Percentiles rank a stretch among this genome's conserved stretches.
phyloP scores from a whole-genome alignment of 2,113 vertebrate genomes.

The Diadophis punctatus region DNA sequence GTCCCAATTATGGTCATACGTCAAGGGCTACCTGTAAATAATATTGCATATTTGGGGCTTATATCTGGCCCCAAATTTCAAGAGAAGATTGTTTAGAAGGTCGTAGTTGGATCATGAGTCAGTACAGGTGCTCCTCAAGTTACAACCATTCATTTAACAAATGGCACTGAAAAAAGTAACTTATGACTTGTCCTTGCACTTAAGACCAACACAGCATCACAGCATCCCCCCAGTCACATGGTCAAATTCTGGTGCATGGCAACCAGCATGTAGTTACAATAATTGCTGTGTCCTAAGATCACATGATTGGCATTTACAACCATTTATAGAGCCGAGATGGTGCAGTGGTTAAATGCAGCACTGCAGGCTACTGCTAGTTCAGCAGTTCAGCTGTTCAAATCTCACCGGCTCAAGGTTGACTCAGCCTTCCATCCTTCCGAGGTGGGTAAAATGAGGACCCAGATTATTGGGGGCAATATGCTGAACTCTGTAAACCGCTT shows the following conservation, averaged over 20 bases:
- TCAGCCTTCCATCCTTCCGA: no score
- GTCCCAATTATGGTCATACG: not conserved
- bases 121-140: not conserved
- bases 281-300: not conserved
- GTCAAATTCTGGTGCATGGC: not conserved
- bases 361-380: no score
- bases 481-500: no score
- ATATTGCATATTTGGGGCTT: not conserved
- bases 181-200: not conserved
- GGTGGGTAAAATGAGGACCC: no score
- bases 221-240: not conserved
- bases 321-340: no score
- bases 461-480: no score
- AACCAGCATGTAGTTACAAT: not conserved
- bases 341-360: no score
- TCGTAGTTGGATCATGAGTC: not conserved
- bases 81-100: not conserved
- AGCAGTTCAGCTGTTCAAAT: no score
- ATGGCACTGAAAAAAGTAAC: not conserved
- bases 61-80: not conserved
- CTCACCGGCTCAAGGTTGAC: no score
- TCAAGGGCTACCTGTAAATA: not conserved
- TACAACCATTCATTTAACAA: not conserved
- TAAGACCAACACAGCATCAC: not conserved
- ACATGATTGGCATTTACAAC: not conserved